Conservation (phyloP, 2,113 vertebrate genomes). For the Tachycineta bicolor region DNA sequence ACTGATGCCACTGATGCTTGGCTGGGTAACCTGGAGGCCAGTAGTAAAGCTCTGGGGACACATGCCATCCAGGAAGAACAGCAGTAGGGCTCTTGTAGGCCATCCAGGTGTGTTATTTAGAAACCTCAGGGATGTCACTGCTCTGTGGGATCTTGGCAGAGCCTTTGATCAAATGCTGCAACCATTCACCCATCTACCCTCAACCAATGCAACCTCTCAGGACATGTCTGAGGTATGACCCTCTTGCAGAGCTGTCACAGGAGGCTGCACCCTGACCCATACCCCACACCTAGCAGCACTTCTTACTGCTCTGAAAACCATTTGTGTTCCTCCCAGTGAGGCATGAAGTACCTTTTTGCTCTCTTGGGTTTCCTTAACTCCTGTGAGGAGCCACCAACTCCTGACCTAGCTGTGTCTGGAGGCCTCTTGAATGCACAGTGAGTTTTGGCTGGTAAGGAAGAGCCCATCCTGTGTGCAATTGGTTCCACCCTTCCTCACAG, state of each 20-base stretch:
- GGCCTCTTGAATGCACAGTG: neutral
- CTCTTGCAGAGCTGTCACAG: neutral
- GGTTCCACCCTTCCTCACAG: neutral
- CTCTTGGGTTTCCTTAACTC: neutral
- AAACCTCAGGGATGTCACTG: no score
- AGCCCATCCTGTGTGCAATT: no score
- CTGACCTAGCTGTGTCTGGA: neutral
- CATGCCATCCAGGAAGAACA: neutral
- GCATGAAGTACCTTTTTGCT: neutral
- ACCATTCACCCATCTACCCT: neutral
- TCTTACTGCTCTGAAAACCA: neutral
- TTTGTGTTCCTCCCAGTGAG: neutral
- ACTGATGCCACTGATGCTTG: neutral
- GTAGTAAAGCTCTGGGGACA: neutral
- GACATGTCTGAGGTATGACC: fast-evolving
- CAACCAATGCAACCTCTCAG: neutral
- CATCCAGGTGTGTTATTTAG: neutral
- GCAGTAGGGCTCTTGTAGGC: neutral
- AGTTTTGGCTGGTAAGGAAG: neutral
- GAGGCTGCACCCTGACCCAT: neutral
- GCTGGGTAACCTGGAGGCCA: neutral
- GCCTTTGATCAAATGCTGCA: neutral
- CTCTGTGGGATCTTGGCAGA: neutral
- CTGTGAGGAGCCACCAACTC: neutral
- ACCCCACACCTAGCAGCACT: fast-evolving